Evolutionary conservation across 2,113 vertebrate genomes (phyloP), one percentile per base, ranked within the genome.

Genomic region (Oncorhynchus clarkii): DNA sequence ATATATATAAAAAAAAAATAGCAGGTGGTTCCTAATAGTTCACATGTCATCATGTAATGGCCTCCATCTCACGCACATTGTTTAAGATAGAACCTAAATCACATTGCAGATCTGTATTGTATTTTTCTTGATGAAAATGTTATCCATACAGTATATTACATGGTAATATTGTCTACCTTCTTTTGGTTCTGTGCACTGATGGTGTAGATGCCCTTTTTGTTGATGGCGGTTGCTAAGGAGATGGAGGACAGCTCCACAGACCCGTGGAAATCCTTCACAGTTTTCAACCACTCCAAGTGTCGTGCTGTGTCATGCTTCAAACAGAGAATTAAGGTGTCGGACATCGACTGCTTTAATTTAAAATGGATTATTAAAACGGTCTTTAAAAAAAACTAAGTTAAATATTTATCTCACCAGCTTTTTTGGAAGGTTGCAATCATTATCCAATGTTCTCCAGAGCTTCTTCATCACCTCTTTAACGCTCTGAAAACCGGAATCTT

Each of bases 161-260:
- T 3, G 20, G 16, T 39, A 62, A 67, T 75, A 16, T 16, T 51
- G 49, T 51, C 85, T 87, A 94, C 94, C 94, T 67, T 91, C 86
- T 72, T 74, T 12, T 16, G 95, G 69, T 70, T 75, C 31, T 86
- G 92, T 5, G 94, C 93, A 75, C 72, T 62, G 70, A 99, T 95
- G 39, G 92, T 49, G 3, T 99, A 99, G 11, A 95, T 79, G 6
- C 98, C 98, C 62, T 92, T 95, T 76, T 79, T 90, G 88, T 99
- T 99, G 90, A 99, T 97, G 26, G 95, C 88, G 20, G 95, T 94
- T 67, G 96, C 97, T 81, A 99, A 90, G 0, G 96, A 95, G 62
- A 99, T 88, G 0, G 98, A 98, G 0, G 98, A 98, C 60, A 97
- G 90, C 82, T 99, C 98, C 78, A 99, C 96, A 0, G 98, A 99